Evolutionary conservation across 2,113 vertebrate species (phyloP).

Genomic region (Elaphurus davidianus): DNA sequence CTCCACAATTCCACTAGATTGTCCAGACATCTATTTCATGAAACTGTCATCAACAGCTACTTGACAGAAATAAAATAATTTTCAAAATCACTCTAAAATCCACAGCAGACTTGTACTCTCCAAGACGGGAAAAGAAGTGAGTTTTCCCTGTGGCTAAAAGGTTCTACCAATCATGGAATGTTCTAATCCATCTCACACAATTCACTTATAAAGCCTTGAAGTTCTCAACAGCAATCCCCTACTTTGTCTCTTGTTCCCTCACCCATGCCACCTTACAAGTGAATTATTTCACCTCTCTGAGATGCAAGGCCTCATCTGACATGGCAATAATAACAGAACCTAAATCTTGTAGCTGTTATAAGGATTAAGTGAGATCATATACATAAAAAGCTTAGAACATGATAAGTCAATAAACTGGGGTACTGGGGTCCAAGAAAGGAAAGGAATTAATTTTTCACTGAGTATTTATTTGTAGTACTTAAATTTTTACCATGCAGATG

Average conservation of each 20-base stretch:
- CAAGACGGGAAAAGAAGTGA: neutral
- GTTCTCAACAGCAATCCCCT: too few relatives aligned
- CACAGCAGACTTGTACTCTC: neutral
- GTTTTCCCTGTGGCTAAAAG: neutral
- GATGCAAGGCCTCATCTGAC: neutral
- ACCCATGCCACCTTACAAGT: neutral
- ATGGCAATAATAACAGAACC: neutral
- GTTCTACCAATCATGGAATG: neutral
- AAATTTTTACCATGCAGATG: neutral
- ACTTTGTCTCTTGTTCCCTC: neutral
- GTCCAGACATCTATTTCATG: neutral
- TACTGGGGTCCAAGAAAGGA: neutral
- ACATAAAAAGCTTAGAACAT: neutral
- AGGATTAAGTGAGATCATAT: neutral
- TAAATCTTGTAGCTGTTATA: neutral
- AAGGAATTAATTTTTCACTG: neutral
- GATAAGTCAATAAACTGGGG: neutral
- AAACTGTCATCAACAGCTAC: neutral
- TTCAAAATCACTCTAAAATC: neutral
- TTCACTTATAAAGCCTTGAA: neutral
- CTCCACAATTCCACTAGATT: neutral
- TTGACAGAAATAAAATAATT: neutral
- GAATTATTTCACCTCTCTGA: neutral
- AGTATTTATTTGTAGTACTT: neutral
- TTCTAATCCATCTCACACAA: neutral